These are phyloP conservation scores for Ciconia maguari DNA, from an alignment of 2,113 vertebrate species.

Conservation along the genomic window DNA sequence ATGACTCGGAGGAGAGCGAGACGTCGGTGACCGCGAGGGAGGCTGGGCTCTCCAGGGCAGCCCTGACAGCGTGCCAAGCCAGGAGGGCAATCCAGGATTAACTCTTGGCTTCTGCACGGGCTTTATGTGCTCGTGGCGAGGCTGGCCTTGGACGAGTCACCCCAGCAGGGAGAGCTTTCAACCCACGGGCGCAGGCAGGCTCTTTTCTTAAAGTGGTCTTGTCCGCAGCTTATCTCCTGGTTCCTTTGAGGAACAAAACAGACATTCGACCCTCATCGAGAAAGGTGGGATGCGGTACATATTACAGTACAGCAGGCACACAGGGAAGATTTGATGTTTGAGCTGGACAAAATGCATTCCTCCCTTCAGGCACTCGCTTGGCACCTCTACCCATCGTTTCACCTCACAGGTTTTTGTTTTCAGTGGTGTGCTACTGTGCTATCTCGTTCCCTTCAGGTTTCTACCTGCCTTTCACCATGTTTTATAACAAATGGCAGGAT, in stretches of 20 bases:
- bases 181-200: accelerated
- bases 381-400: neutral
- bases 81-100: neutral
- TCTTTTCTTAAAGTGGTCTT: neutral
- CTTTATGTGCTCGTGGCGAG: accelerated
- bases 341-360: accelerated
- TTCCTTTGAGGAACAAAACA: neutral
- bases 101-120: neutral
- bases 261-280: neutral
- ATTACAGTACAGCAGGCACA: neutral
- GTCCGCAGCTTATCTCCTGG: neutral
- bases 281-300: neutral
- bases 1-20: neutral
- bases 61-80: neutral
- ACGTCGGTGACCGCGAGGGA: accelerated
- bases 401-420: neutral
- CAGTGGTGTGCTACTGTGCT: neutral
- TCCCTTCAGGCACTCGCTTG: neutral
- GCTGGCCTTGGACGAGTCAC: neutral
- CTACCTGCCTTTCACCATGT: neutral
- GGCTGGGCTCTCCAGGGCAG: neutral
- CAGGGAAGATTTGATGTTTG: neutral
- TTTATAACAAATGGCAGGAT: neutral
- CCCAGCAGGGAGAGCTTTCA: neutral
- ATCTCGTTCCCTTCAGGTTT: neutral